Evolutionary conservation across 2,113 vertebrate species (phyloP), one percentile per base, ranked within the genome.

Genomic region (Sturnus vulgaris): DNA sequence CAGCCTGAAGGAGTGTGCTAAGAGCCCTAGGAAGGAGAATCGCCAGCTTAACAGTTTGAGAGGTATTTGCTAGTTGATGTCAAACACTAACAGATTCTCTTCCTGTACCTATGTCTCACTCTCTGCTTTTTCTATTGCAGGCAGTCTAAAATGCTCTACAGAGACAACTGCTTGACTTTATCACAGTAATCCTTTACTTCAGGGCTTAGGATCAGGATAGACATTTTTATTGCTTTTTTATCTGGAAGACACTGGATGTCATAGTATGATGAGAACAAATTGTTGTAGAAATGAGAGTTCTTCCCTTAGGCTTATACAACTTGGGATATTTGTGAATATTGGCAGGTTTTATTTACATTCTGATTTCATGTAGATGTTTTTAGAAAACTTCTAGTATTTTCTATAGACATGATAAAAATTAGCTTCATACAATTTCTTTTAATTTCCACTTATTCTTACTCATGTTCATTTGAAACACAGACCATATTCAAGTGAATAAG

Each of bases 131-230:
- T 42, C 86, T 85, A 2, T 81, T 90, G 80, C 28, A 76, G 68
- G 79, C 55, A 63, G 10, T 85, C 53, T 95, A 66, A 95, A 96
- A 91, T 93, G 66, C 71, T 94, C 77, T 77, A 13, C 33, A 70
- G 83, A 97, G 44, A 66, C 30, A 89, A 25, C 19, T 80, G 46
- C 77, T 90, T 83, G 61, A 95, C 42, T 94, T 97, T 70, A 90
- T 93, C 42, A 35, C 9, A 55, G 52, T 90, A 95, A 96, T 95
- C 61, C 70, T 82, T 83, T 87, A 79, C 72, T 86, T 85, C 68
- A 95, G 79, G 82, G 12, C n/a, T 75, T 93, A 87, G 23, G 95
- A 28, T 47, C 24, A 50, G 63, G 44, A 90, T 60, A 73, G 78
- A 56, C 25, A 31, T 75, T 64, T 59, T 88, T 86, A 65, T 91